Evolutionary conservation across 2,888 invertebrate genomes (phyloP).

Genomic region (Thymelicus lineola): DNA sequence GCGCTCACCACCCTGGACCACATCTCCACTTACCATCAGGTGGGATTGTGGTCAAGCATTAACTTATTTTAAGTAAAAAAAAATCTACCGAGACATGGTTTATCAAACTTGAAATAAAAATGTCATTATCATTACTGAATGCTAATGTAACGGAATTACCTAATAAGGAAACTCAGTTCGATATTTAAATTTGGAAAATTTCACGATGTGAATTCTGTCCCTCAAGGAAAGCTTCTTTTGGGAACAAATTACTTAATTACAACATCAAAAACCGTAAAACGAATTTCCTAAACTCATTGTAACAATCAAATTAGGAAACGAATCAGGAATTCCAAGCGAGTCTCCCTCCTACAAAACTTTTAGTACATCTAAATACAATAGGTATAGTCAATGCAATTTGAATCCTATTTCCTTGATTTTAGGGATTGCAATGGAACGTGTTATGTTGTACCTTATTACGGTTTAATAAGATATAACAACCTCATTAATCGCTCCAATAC

Average conservation of each 20-base stretch:
- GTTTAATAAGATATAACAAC: constrained; percentile 8
- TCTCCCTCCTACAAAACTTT: background rate
- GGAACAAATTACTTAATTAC: constrained; percentile 7
- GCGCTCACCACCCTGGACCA: too few relatives aligned
- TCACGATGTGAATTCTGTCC: background rate
- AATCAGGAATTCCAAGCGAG: constrained; percentile 3
- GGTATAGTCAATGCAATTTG: background rate
- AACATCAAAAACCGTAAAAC: constrained; percentile 10
- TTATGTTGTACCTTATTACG: background rate
- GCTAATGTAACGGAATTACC: too few relatives aligned
- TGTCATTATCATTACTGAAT: too few relatives aligned
- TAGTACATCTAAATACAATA: background rate
- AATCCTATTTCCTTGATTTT: too few relatives aligned
- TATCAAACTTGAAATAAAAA: too few relatives aligned
- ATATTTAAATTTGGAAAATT: background rate
- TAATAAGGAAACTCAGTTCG: too few relatives aligned
- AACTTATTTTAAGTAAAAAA: too few relatives aligned
- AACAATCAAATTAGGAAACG: constrained; percentile 12
- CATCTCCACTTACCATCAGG: too few relatives aligned
- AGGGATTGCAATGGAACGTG: background rate
- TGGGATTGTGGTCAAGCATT: too few relatives aligned
- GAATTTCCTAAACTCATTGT: constrained; percentile 11
- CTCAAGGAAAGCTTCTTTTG: background rate
- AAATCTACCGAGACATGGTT: too few relatives aligned
- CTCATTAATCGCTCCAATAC: constrained; percentile 10